Base-by-base conservation (phyloP, 2,888 invertebrate species). In the Drosophila lutescens region DNA sequence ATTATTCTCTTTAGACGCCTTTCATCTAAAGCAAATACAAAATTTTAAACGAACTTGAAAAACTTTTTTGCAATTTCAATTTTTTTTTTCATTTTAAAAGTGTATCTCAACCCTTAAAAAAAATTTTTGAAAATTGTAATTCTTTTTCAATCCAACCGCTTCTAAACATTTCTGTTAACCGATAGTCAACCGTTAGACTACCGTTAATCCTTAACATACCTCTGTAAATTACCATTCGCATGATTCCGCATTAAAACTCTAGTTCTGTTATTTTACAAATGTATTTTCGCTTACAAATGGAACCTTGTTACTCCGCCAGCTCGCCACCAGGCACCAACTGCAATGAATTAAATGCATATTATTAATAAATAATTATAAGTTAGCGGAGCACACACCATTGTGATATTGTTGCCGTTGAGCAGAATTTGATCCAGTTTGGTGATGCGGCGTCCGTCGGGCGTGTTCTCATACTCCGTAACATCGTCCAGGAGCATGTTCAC, bases 401-500 rank as follows among this genome's bases (percentile, higher is more conserved):
- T 99, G 71, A 99, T 99, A 91, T 99, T 99, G 91, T 99, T 99
- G 82, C 99, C 99, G 93, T 99, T 99, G 10, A 99, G 93, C 59
- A 99, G 94, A 89, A 99, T 99, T 93, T 98, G 98, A 92, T 99
- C 99, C 65, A 99, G 93, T 92, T 98, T 98, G 0, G 99, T 99
- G 40, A 99, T 96, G 91, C 99, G 94, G 80, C 98, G 94, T 34
- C 98, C 98, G 93, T 99, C 99, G 0, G 98, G 96, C 0, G 99
- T 99, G 51, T 97, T 97, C 93, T 99, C 99, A 91, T 98, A 98
- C 93, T 99, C 99, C 0, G 98, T 98, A 4, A 99, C 99, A 93
- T 99, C 99, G 91, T 99, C 99, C 75, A 99, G 92, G 54, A 99
- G 94, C 99, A 99, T 99, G 92, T 99, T 99, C 36, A 99, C 99